Evolutionary conservation across 2,797 vertebrate genomes (phyloP), one percentile per base, ranked within the genome.

Genomic region (Petrocephalus sullivani): DNA sequence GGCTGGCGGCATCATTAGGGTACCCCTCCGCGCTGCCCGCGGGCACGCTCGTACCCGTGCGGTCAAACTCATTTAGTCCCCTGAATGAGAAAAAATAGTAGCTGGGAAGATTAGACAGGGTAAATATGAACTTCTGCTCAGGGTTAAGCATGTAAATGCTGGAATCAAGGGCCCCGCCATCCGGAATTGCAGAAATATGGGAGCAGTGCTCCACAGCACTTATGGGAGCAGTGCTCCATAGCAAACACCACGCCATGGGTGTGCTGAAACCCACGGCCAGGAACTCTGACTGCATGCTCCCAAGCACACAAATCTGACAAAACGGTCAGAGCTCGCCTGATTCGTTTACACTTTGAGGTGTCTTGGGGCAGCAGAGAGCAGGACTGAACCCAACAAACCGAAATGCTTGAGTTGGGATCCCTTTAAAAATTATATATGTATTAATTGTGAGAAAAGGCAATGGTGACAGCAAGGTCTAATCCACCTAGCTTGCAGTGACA

Each of bases 1-100:
- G 81, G n/a, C 49, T 54, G 51, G 81, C n/a, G 46, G 46, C 49
- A 83, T 53, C 81, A 83, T 83, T 83, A 83, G 21, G 81, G 81
- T 83, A 21, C 54, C 49, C 49, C 21, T 28, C 3, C 4, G n/a
- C 4, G 51, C 21, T 21, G n/a, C 81, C 81, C 3, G 4, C 4
- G 21, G 81, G 9, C 81, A 83, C 81, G 54, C 10, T 12, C 51
- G 75, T 83, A 83, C 81, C 51, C 46, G 41, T 10, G 81, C 46
- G 81, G 46, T 82, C 78, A 82, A 82, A 51, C 21, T 83, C 9
- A 51, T 83, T 83, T 83, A 46, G 37, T 83, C 81, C 9, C 21
- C 81, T 51, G 46, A 81, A 81, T 81, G 75, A 81, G 75, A 49
- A 81, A 81, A 71, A 57, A 57, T 19, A 57, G 10, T 57, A 57